Base-by-base conservation (phyloP, 2,888 invertebrate species). In the Pseudoips prasinana region DNA sequence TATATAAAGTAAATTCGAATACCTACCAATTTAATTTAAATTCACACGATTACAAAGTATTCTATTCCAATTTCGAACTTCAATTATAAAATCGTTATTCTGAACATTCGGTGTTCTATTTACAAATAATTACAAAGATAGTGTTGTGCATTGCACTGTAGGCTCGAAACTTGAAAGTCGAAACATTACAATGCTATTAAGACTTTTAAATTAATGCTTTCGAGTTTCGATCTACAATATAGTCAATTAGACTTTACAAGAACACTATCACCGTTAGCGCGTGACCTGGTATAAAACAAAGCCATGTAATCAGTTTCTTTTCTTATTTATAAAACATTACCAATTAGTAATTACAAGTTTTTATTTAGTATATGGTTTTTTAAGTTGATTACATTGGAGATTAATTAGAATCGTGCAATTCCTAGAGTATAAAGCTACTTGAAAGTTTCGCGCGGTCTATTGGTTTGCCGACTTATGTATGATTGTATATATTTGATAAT, bases 271-370 rank as follows among this genome's bases (percentile, higher is more conserved):
- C 56, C 39, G 43, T 56, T 56, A 48, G 35, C 25, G 30, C 28
- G 25, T 56, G 54, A 52, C 52, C 45, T 34, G 45, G 27, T 33
- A 47, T 41, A 33, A 56, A 30, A 55, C 56, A 56, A 56, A 48
- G 45, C 32, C 17, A 25, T 47, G 39, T 46, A 33, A 42, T 42
- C 29, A 26, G 29, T 25, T 36, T 14, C 17, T 37, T 22, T 22
- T 33, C 33, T 41, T 46, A 42, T 39, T 26, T 22, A 18, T 11
- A 37, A 11, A 19, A 39, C 29, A 30, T n/a, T 14, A 14, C 8
- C 26, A 51, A 42, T 50, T 40, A 50, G 27, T 39, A 23, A 41
- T 54, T 41, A 33, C 32, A 22, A 24, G 34, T 29, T 25, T 50
- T 39, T 25, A 27, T 46, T 44, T 32, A 32, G 39, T 26, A 51